Evolutionary conservation across 1,140 invertebrate species (phyloP).

Genomic region (Limonius californicus): DNA sequence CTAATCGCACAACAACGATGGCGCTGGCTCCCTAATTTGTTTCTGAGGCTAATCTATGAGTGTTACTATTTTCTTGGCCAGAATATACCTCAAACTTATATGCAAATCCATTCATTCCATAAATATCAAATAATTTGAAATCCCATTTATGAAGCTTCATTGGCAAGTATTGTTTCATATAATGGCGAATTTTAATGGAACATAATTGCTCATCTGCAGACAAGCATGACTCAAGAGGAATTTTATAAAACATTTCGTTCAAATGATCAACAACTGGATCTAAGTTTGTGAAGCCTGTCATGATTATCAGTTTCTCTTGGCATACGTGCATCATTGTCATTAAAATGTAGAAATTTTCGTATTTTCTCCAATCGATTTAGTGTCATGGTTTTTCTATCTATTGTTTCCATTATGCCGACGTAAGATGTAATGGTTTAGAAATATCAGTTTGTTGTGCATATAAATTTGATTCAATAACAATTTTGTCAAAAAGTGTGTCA

Average conservation of each 20-base stretch:
- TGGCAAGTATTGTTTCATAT: conserved; percentile 30
- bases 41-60: background rate
- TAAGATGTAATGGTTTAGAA: no score
- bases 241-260: conserved; percentile 40
- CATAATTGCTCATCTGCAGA: conserved; percentile 29
- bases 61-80: conserved; percentile 3
- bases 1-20: conserved; percentile 21
- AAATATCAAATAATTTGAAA: conserved; percentile 40
- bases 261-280: conserved; percentile 29
- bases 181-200: conserved; percentile 25
- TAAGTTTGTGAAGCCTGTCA: background rate
- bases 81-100: conserved; percentile 29
- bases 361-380: no score
- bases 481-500: no score
- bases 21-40: conserved; percentile 18
- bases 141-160: conserved; percentile 47
- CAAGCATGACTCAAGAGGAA: conserved; percentile 24
- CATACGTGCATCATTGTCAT: no score
- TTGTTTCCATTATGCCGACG: no score
- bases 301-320: no score
- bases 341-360: no score
- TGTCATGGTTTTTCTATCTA: no score
- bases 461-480: no score
- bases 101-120: conserved; percentile 22
- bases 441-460: no score